Evolutionary conservation across 2,888 invertebrate species (phyloP).

Genomic region (Clunio marinus): DNA sequence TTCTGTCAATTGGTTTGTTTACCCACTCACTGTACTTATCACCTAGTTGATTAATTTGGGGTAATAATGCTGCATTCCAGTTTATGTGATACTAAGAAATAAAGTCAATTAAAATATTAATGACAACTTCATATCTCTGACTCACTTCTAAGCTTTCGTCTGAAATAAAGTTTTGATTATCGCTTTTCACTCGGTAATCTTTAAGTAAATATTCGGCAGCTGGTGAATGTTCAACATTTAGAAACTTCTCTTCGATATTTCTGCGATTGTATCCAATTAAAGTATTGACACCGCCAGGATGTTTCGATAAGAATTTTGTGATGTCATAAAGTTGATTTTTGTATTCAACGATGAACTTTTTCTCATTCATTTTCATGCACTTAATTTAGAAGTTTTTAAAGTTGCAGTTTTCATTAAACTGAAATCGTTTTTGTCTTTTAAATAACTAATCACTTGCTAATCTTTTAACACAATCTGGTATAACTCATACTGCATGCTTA

Average conservation of each 20-base stretch:
- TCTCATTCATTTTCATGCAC: not conserved
- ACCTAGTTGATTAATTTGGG: conserved; percentile 62
- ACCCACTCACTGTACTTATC: conserved; percentile 69
- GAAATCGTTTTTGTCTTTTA: too few species aligned
- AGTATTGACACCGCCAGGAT: conserved; percentile 69
- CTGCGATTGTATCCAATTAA: conserved; percentile 50
- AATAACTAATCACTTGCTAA: too few species aligned
- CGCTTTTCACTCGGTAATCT: conserved; percentile 46
- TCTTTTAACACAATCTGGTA: too few species aligned
- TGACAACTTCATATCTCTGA: not conserved
- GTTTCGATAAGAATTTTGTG: conserved; percentile 61
- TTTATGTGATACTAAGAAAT: conserved; percentile 61
- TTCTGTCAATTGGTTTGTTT: conserved; percentile 67
- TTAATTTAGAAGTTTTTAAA: too few species aligned
- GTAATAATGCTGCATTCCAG: conserved; percentile 68
- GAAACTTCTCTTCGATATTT: conserved; percentile 48
- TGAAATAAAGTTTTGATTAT: not conserved
- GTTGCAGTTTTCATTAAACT: too few species aligned
- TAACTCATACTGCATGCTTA: too few species aligned
- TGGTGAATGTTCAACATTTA: conserved; percentile 49
- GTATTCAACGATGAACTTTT: conserved; percentile 47
- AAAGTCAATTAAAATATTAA: not conserved
- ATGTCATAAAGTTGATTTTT: conserved; percentile 60
- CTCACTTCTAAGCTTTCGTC: conserved; percentile 17
- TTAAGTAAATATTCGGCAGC: conserved; percentile 51